Evolutionary conservation across 2,797 vertebrate genomes (phyloP).

Genomic region (Clarias laeviceps): DNA sequence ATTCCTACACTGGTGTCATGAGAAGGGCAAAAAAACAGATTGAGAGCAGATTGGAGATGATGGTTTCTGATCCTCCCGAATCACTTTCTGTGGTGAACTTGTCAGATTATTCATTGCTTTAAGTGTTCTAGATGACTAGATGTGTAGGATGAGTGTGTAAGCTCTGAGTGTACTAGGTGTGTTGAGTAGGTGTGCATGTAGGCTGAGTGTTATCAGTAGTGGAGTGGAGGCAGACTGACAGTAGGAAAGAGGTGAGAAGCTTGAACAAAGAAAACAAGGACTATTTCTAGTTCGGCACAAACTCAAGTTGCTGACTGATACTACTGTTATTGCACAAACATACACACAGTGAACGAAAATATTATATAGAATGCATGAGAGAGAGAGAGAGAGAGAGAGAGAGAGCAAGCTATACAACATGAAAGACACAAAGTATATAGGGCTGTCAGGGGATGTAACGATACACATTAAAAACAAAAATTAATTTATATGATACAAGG

Average conservation of each 20-base stretch:
- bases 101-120: constrained; percentile 39
- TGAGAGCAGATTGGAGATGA: constrained; percentile 5
- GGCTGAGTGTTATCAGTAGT: constrained; percentile 10
- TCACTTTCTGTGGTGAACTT: constrained; percentile 54
- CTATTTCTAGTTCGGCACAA: not conserved
- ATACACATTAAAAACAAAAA: not conserved
- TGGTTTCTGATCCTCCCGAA: constrained; percentile 27
- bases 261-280: not conserved
- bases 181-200: constrained; percentile 26
- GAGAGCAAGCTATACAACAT: not conserved
- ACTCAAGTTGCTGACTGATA: not conserved
- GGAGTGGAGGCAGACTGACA: constrained; percentile 34
- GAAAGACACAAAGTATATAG: not conserved
- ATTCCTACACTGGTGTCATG: not conserved
- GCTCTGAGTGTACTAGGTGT: constrained; percentile 1
- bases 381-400: not conserved
- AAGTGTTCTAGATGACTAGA: constrained; percentile 1
- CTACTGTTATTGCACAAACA: not conserved
- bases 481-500: not conserved
- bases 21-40: not conserved
- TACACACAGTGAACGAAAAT: not conserved
- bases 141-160: constrained; percentile 22
- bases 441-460: not conserved
- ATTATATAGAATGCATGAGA: not conserved
- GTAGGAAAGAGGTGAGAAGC: not conserved